phyloP scores from a whole-genome alignment of 2,113 vertebrate genomes.

The Ciconia maguari region DNA sequence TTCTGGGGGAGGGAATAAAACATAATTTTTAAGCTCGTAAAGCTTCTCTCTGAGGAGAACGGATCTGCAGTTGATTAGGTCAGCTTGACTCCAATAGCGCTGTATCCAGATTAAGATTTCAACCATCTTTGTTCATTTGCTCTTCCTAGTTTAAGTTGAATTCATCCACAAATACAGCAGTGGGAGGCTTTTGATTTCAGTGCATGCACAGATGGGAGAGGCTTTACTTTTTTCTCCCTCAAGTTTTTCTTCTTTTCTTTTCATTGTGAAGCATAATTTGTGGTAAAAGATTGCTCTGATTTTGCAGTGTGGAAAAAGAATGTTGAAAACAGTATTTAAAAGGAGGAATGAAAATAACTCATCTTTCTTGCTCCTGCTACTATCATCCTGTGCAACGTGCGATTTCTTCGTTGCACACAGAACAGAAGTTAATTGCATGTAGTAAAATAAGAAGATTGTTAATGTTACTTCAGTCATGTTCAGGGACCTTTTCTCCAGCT shows the following conservation, averaged over 20 bases:
- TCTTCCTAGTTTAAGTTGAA: neutral
- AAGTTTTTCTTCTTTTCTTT: neutral
- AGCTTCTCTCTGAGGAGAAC: neutral
- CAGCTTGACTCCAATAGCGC: neutral
- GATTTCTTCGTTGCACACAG: neutral
- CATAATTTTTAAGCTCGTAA: neutral
- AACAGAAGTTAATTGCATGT: neutral
- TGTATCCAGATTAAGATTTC: neutral
- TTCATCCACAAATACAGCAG: neutral
- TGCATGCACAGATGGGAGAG: neutral
- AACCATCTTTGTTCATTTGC: neutral
- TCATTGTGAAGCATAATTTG: neutral
- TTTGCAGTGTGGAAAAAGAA: neutral
- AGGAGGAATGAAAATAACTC: neutral
- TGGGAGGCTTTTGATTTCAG: neutral
- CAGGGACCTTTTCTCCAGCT: neutral
- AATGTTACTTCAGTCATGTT: neutral
- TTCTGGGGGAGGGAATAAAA: conserved; percentile 22
- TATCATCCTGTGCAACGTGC: neutral
- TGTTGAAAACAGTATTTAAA: neutral
- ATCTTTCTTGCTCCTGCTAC: neutral
- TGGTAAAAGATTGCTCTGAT: neutral
- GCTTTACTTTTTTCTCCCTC: neutral
- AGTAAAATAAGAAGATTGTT: neutral
- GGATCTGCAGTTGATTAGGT: conserved; percentile 27